Evolutionary conservation across 2,888 invertebrate species (phyloP), one percentile per base, ranked within the genome.

Genomic region (Platycnemis pennipes): DNA sequence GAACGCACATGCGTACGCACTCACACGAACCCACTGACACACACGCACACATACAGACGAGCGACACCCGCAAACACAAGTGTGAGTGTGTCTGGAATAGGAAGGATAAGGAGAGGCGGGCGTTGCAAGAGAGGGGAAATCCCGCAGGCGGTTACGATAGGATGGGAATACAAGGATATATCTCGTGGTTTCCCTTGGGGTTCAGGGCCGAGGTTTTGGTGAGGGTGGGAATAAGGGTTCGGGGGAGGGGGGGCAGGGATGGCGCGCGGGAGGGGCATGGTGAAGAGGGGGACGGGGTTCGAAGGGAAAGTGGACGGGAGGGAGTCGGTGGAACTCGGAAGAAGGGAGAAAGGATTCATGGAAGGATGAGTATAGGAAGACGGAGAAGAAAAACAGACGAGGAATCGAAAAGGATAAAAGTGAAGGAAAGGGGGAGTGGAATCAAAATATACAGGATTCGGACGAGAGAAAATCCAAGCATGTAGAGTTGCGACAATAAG

Each of bases 141-240:
- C 56, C 89, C 89, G 89, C 89, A 89, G 89, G 89, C 89, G 89
- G 89, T 89, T 56, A 44, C 89, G 89, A 89, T 56, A 63, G 89
- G 89, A 63, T 56, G 56, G 89, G 56, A 89, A 89, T 89, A 63
- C 89, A 56, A 56, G 89, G 89, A 89, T 89, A 89, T 89, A 89
- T 89, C 56, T 63, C 89, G 89, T 63, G 56, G 89, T 89, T 63
- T 89, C 89, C 89, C 89, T 56, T 46, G 89, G 56, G 89, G 37
- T 89, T 89, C 56, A 56, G 56, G 44, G 56, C 88, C 89, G 42
- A 56, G 56, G 56, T 53, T 89, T 89, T 42, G 56, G 56, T 3
- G 89, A 89, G 42, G 89, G 42, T 31, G 31, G 56, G 19, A 7
- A 26, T n/a, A n/a, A 45, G 45, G 45, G n/a, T 42, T 19, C 26